Conservation (phyloP, 2,797 vertebrate species). For the Glossophaga mutica region DNA sequence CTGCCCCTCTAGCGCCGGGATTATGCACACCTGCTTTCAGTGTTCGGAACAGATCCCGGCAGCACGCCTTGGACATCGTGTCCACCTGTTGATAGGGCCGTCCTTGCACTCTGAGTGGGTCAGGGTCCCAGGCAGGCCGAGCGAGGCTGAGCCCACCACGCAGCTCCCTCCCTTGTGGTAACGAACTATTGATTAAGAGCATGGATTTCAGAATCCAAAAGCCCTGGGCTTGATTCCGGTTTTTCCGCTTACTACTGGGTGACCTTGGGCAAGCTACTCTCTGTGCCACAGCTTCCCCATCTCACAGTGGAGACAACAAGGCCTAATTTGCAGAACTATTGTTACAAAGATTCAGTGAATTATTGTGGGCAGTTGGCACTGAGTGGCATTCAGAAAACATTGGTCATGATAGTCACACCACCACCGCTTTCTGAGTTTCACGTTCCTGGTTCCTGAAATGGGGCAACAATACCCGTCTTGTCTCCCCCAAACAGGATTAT, state of each 20-base stretch:
- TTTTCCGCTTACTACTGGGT: neutral
- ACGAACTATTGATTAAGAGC: neutral
- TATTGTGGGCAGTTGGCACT: neutral
- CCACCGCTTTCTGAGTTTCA: neutral
- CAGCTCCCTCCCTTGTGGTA: neutral
- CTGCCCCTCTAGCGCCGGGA: neutral
- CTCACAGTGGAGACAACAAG: neutral
- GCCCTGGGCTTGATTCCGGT: neutral
- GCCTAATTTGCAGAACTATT: neutral
- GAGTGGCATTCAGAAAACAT: neutral
- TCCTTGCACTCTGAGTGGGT: neutral
- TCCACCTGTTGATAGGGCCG: neutral
- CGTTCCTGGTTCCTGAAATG: neutral
- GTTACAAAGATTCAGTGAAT: neutral
- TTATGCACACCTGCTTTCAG: neutral
- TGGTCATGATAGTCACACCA: neutral
- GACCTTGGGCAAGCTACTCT: neutral
- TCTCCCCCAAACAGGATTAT: constrained; percentile 6
- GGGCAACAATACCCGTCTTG: neutral
- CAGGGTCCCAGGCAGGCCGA: neutral
- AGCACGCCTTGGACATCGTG: neutral
- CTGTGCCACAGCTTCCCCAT: neutral
- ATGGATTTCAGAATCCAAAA: neutral
- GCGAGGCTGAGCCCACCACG: neutral
- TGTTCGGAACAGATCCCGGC: neutral